phyloP scores from a whole-genome alignment of 2,888 invertebrate genomes.

The Zonitis immaculata region DNA sequence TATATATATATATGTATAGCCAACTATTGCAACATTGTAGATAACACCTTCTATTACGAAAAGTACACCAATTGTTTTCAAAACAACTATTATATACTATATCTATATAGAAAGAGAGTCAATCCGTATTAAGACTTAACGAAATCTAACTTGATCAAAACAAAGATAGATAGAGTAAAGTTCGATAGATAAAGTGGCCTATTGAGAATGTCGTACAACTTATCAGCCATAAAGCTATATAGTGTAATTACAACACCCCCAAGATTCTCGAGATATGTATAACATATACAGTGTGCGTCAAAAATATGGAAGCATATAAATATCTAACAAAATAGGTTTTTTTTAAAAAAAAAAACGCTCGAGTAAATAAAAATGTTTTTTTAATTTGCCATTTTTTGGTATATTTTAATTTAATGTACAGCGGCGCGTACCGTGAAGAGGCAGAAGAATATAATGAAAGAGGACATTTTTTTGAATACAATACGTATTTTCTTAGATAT shows the following conservation, averaged over 20 bases:
- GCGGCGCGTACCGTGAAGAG: too few relatives aligned
- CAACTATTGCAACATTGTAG: constrained; percentile 24
- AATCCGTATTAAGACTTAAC: constrained; percentile 22
- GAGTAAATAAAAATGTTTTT: too few relatives aligned
- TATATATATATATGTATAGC: too few relatives aligned
- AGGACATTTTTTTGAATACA: too few relatives aligned
- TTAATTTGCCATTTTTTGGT: too few relatives aligned
- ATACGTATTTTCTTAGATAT: too few relatives aligned
- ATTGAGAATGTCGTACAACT: constrained; percentile 22
- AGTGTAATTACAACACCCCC: constrained; percentile 16
- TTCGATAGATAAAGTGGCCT: constrained; percentile 18
- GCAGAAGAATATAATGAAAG: too few relatives aligned
- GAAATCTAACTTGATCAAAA: neutral
- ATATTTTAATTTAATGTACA: too few relatives aligned
- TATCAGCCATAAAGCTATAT: constrained; percentile 25
- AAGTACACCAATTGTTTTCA: constrained; percentile 28
- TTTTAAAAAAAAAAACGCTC: too few relatives aligned
- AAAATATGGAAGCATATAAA: too few relatives aligned
- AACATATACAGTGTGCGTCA: neutral
- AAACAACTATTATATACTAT: constrained; percentile 31
- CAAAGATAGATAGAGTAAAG: constrained; percentile 11
- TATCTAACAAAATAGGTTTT: too few relatives aligned
- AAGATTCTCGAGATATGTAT: neutral
- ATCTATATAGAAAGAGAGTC: constrained; percentile 11
- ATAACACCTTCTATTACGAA: constrained; percentile 32